These are phyloP conservation scores for Halcyon senegalensis DNA, from an alignment of 2,113 vertebrate species.

Conservation along the genomic window DNA sequence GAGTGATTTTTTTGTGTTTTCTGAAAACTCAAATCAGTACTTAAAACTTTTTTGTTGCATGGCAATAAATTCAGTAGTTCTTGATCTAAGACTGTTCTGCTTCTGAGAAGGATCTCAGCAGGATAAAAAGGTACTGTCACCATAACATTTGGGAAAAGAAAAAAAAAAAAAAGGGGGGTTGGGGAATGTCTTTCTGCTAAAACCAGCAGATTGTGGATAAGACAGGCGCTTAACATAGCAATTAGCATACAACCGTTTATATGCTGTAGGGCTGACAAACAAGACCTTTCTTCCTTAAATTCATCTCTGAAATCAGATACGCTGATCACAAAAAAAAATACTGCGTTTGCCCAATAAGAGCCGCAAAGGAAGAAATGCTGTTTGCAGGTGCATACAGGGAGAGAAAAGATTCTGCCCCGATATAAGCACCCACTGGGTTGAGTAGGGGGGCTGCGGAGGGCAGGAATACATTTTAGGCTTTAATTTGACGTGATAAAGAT, in stretches of 20 bases:
- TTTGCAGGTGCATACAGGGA: background rate
- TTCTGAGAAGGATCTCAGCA: background rate
- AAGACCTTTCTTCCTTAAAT: background rate
- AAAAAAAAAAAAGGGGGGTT: background rate
- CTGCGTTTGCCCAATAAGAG: background rate
- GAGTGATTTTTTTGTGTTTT: background rate
- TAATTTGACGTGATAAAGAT: background rate
- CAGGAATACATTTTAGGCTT: background rate
- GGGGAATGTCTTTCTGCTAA: background rate
- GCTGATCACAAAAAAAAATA: background rate
- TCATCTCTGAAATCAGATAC: background rate
- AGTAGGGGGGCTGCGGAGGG: background rate
- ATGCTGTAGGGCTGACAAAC: background rate
- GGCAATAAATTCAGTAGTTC: background rate
- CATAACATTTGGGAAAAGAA: background rate
- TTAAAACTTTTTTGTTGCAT: background rate
- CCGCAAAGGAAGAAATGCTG: background rate
- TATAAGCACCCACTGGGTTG: background rate
- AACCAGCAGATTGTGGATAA: background rate
- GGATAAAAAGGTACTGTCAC: background rate
- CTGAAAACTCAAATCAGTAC: background rate
- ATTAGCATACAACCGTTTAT: background rate
- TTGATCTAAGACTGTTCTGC: background rate
- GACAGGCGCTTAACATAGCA: background rate
- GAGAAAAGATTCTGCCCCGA: background rate